Base-by-base conservation (phyloP, 1,140 invertebrate genomes). In the Drosophila setifemur region DNA sequence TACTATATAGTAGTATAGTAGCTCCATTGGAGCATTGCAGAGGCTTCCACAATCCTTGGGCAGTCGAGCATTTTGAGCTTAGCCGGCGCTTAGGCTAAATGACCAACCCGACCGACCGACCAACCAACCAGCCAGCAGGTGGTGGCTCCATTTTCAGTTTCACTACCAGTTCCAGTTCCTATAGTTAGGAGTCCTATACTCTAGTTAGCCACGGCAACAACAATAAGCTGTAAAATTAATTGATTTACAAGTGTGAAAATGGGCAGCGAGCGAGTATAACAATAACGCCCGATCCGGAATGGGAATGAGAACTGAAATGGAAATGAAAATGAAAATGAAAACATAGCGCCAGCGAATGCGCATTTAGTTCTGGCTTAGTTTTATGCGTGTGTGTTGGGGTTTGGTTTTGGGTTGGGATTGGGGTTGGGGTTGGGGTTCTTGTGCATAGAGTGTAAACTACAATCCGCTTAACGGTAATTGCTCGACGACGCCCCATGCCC, bases 211-310 rank as follows among this genome's bases (percentile, higher is more conserved):
- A 55, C 48, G 31, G 26, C 35, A 48, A 50, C 63, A 61, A 53
- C 44, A 75, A 39, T 52, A 60, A 58, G 70, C 70, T 79, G 74
- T 74, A 79, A 85, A 83, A 74, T 85, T 83, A 83, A 83, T 83
- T 83, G 79, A 83, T 83, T 83, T 83, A 83, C 79, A 85, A 79
- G 79, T 85, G 74, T 83, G 79, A 78, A 78, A 77, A 85, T 83
- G 63, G 49, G 53, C 45, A 31, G 39, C 66, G 33, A 61, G 57
- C 35, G 45, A 23, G 6, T n/a, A 7, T 31, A 39, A 42, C 33
- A 42, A 64, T 64, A 64, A 64, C 61, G 42, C n/a, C n/a, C n/a
- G n/a, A n/a, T n/a, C n/a, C n/a, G 14, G 53, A 75, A 55, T 19
- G 18, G 9, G 19, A 55, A 74, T 37, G 52, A 43, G 37, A 60